Evolutionary conservation across 2,113 vertebrate species (phyloP), one percentile per base, ranked within the genome.

Genomic region (Chaenocephalus aceratus): DNA sequence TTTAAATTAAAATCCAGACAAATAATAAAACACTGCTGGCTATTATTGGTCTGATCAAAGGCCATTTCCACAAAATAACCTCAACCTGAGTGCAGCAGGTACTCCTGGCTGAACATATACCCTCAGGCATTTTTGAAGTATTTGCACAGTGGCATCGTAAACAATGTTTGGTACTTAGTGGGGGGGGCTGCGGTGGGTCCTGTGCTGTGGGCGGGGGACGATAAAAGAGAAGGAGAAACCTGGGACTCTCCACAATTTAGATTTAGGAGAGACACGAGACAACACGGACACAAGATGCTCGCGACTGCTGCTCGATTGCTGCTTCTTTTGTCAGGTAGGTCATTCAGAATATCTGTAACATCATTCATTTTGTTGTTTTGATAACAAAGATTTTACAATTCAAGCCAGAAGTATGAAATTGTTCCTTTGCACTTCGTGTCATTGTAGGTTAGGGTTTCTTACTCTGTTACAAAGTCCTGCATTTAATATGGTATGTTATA

Each of bases 161-260:
- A 87, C 44, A 49, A 21, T 62, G 21, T 60, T 51, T 52, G 68
- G 51, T 81, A 16, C 53, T 44, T 61, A 1, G 34, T 67, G 72
- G 63, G 63, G 63, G 74, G 68, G 62, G 34, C 48, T 75, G 75
- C 66, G 69, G 30, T 5, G 10, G 7, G 13, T 45, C 23, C 58
- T 44, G 49, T 64, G 21, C 11, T 30, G 44, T 67, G 58, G 52
- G 72, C 52, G 68, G 45, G 44, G 26, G 54, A 59, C 2, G 6
- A 89, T 93, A 90, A 82, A 94, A 93, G 84, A 75, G 67, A 62
- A 52, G 61, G 41, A 23, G 8, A 53, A 53, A 52, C 13, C 36
- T 21, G 1, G 23, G 14, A 49, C 45, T 54, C 41, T 70, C 8
- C 2, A 6, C 57, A 5, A 16, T 66, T 82, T 61, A 49, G 15